phyloP scores from a whole-genome alignment of 1,140 invertebrate species.

The Drosophila paulistorum region DNA sequence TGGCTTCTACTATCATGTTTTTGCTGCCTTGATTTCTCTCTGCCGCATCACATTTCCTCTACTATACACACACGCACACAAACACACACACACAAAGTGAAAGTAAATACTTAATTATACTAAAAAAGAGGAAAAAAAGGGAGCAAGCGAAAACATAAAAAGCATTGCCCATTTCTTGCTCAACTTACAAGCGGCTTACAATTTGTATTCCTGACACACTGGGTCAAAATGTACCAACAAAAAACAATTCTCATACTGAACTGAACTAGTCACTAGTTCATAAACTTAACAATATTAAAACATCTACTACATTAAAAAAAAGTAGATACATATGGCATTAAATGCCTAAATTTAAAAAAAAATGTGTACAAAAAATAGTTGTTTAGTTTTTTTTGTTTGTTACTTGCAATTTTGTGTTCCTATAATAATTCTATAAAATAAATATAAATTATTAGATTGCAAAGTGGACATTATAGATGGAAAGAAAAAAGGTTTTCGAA shows the following conservation, averaged over 20 bases:
- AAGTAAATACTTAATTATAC: constrained; percentile 79
- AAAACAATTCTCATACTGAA: background rate
- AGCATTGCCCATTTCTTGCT: constrained; percentile 48
- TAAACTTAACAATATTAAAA: background rate
- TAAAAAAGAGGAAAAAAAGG: constrained; percentile 22
- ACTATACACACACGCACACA: constrained; percentile 19
- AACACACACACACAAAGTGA: constrained; percentile 50
- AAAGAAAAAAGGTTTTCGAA: no score
- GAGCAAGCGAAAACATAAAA: background rate
- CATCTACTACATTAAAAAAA: no score
- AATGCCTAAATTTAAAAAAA: no score
- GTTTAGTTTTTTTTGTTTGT: no score
- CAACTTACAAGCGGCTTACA: constrained; percentile 68
- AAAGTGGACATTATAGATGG: no score
- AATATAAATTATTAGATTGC: no score
- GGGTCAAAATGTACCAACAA: background rate
- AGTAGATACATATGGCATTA: no score
- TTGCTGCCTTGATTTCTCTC: constrained; percentile 50
- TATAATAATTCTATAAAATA: no score
- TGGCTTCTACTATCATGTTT: constrained; percentile 37
- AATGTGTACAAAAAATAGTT: no score
- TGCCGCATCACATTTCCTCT: constrained; percentile 63
- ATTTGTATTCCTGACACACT: constrained; percentile 37
- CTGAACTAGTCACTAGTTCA: background rate
- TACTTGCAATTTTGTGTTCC: no score